Evolutionary conservation across 2,113 vertebrate species (phyloP).

Genomic region (Gadus macrocephalus): DNA sequence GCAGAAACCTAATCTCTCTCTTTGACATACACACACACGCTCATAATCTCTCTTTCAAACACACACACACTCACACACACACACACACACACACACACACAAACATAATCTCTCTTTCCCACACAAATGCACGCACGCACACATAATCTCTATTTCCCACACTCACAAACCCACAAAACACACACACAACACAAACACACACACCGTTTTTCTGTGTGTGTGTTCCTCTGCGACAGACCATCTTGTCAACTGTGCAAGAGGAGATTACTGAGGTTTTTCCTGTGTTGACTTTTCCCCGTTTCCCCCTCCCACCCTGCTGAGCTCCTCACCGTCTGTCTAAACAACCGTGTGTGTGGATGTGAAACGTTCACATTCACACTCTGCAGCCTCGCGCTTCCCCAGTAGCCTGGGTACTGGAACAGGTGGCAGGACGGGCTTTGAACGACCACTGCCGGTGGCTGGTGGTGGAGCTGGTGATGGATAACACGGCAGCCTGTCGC

Average conservation of each 20-base stretch:
- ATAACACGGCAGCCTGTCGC: too few relatives aligned
- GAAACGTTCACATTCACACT: slow-evolving; percentile 12
- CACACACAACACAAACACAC: background rate
- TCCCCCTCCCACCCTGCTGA: slow-evolving; percentile 22
- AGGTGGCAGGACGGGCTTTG: slow-evolving; percentile 27
- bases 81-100: background rate
- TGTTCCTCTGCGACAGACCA: slow-evolving; percentile 11
- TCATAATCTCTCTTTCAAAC: background rate
- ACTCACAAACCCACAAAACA: background rate
- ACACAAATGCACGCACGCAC: background rate
- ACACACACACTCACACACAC: background rate
- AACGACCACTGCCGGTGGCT: slow-evolving; percentile 21
- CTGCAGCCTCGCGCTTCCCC: slow-evolving; percentile 16
- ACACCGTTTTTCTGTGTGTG: background rate
- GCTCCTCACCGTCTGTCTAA: slow-evolving; percentile 29
- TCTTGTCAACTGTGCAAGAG: slow-evolving; percentile 19
- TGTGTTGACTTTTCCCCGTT: slow-evolving; percentile 42
- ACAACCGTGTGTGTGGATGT: slow-evolving; percentile 4
- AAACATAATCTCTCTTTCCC: background rate
- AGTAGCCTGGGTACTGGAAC: slow-evolving; percentile 32
- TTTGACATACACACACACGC: background rate
- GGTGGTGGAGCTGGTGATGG: background rate
- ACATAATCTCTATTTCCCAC: background rate
- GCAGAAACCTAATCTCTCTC: too few relatives aligned
- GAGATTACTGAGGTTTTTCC: slow-evolving; percentile 36